Conservation (phyloP, 2,888 invertebrate genomes). For the Ormia ochracea region DNA sequence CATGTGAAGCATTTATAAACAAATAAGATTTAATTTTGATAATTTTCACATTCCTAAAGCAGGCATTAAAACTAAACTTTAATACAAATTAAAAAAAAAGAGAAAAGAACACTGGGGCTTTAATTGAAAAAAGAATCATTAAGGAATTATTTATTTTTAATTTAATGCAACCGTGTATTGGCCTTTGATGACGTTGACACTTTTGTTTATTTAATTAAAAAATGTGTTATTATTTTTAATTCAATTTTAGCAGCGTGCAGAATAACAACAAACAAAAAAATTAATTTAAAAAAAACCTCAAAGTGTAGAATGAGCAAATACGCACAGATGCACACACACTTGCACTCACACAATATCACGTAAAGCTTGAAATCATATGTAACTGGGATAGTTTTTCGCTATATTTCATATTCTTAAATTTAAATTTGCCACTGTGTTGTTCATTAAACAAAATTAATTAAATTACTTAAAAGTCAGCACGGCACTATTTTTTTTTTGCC, state of each 20-base stretch:
- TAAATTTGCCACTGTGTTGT: constrained; percentile 2
- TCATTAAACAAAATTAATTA: constrained; percentile 30
- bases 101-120: too few species aligned
- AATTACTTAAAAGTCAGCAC: constrained; percentile 23
- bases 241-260: background rate
- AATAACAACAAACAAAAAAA: constrained; percentile 7
- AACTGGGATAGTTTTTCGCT: background rate
- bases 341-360: too few species aligned
- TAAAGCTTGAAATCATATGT: background rate
- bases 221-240: background rate
- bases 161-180: background rate
- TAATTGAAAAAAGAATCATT: background rate
- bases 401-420: constrained; percentile 16
- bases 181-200: constrained; percentile 61
- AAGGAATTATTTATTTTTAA: constrained; percentile 5
- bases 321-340: background rate
- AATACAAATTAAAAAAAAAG: background rate
- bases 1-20: background rate
- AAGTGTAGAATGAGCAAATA: background rate
- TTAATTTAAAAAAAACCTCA: too few species aligned
- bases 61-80: constrained; percentile 4
- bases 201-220: constrained; percentile 5
- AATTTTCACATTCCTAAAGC: background rate
- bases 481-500: too few species aligned
- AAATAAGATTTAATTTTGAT: background rate